Conservation (phyloP, 2,113 vertebrate genomes). For the Egretta garzetta region DNA sequence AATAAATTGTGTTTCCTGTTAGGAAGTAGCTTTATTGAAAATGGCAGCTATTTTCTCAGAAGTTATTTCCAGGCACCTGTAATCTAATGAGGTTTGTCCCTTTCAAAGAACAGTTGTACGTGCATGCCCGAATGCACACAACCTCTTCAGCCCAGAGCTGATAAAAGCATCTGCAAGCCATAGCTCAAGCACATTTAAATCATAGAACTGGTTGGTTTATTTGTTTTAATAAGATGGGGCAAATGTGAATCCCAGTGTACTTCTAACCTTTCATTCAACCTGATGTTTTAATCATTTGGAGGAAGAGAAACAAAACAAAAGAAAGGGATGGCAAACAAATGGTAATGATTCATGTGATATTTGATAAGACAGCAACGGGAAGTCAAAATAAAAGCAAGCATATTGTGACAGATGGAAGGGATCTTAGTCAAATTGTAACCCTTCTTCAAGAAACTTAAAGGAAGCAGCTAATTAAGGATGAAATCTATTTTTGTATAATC, state of each 20-base stretch:
- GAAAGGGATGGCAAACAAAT: slow-evolving; percentile 72
- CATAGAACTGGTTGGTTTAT: slow-evolving; percentile 71
- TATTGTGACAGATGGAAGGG: slow-evolving; percentile 77
- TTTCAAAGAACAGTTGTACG: slow-evolving; percentile 76
- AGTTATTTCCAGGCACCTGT: slow-evolving; percentile 77
- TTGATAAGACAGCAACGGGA: slow-evolving; percentile 78
- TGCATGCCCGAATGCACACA: slow-evolving; percentile 72
- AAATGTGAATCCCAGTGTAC: slow-evolving; percentile 76
- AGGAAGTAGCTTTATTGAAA: slow-evolving; percentile 78
- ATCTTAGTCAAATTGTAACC: slow-evolving; percentile 73
- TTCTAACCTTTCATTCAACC: slow-evolving; percentile 76
- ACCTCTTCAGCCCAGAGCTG: slow-evolving; percentile 72
- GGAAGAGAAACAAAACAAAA: slow-evolving; percentile 77
- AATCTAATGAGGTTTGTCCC: slow-evolving; percentile 82
- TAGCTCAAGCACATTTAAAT: slow-evolving; percentile 50
- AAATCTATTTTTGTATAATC: slow-evolving; percentile 65
- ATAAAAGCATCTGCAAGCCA: slow-evolving; percentile 80
- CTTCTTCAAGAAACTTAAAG: slow-evolving; percentile 67
- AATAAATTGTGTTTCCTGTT: slow-evolving; percentile 73
- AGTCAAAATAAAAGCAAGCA: slow-evolving; percentile 80
- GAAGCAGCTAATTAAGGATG: slow-evolving; percentile 75
- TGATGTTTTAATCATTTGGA: slow-evolving; percentile 83
- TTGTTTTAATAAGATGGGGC: slow-evolving; percentile 69
- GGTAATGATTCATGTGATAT: slow-evolving; percentile 73
- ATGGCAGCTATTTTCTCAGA: slow-evolving; percentile 70